Evolutionary conservation across 2,797 vertebrate species (phyloP), one percentile per base, ranked within the genome.

Genomic region (Anolis apletophallus): DNA sequence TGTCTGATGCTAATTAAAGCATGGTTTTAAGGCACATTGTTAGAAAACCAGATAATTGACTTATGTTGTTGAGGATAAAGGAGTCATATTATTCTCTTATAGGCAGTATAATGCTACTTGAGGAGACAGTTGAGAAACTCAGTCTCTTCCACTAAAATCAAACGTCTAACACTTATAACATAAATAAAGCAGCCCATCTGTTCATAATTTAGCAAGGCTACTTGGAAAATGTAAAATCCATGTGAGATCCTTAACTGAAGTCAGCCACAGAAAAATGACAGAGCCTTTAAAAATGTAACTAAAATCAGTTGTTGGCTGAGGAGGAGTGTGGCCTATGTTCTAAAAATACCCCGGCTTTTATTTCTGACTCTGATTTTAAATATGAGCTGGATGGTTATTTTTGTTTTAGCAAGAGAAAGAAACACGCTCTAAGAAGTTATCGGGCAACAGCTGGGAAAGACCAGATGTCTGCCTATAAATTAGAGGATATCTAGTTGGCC

Each of bases 11-110:
- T 81, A 75, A 21, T 19, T 34, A 90, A 23, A 85, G 90, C 61
- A 55, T 54, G 81, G 85, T 91, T 87, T 91, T 90, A 73, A 87
- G 64, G 86, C 84, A 87, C 85, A 21, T 72, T 76, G 77, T 84
- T 75, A 90, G 78, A 81, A 90, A 89, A 93, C 89, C 77, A 91
- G 85, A 87, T 95, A 93, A 95, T 86, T 95, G 88, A 94, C 82
- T n/a, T 87, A 23, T 67, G 74, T 88, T 13, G 57, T 88, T 89
- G 85, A 74, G 23, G 12, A 64, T 26, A 64, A 64, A 64, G 61
- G 26, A 9, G 29, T 29, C 29, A 11, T 29, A 64, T 64, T 11
- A 10, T 64, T 64, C 26, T 10, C 61, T 29, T 29, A 64, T 3
- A 64, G 8, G 9, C 14, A 64, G 10, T 64, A 29, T 29, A 64